These are phyloP conservation scores for Coelopa frigida DNA, from an alignment of 1,140 invertebrate genomes.

Conservation along the genomic window DNA sequence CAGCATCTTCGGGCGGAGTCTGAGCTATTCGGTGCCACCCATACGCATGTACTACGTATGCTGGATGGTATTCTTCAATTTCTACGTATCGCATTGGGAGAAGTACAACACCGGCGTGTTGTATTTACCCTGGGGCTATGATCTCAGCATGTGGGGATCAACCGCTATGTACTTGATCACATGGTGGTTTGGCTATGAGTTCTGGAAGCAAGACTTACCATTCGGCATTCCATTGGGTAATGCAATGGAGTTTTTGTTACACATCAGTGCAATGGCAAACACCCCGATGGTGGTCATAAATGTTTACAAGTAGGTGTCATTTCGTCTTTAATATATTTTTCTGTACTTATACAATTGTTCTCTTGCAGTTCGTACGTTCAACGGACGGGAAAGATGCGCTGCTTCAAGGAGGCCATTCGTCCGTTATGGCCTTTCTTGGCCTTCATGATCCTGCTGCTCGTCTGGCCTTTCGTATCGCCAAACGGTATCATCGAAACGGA, in stretches of 20 bases:
- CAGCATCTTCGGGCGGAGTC: slow-evolving; percentile 81
- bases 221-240: slow-evolving; percentile 60
- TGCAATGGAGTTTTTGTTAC: slow-evolving; percentile 75
- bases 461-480: slow-evolving; percentile 74
- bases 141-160: slow-evolving; percentile 75
- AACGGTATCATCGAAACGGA: slow-evolving; percentile 70
- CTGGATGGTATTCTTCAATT: slow-evolving; percentile 85
- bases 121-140: slow-evolving; percentile 95
- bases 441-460: slow-evolving; percentile 64
- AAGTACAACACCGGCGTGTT: slow-evolving; percentile 95
- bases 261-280: slow-evolving; percentile 76
- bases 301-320: slow-evolving; percentile 68
- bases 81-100: slow-evolving; percentile 94
- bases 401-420: slow-evolving; percentile 65
- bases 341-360: slow-evolving; percentile 6
- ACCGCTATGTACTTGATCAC: slow-evolving; percentile 40
- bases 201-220: slow-evolving; percentile 76
- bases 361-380: slow-evolving; percentile 62
- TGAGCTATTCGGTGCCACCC: slow-evolving; percentile 56
- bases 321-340: slow-evolving; percentile 5
- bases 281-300: slow-evolving; percentile 83
- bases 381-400: slow-evolving; percentile 74
- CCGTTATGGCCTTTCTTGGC: slow-evolving; percentile 73
- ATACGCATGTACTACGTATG: slow-evolving; percentile 76
- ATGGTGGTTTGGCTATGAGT: slow-evolving; percentile 60